Conservation (phyloP, 2,797 vertebrate species). For the Alca torda region DNA sequence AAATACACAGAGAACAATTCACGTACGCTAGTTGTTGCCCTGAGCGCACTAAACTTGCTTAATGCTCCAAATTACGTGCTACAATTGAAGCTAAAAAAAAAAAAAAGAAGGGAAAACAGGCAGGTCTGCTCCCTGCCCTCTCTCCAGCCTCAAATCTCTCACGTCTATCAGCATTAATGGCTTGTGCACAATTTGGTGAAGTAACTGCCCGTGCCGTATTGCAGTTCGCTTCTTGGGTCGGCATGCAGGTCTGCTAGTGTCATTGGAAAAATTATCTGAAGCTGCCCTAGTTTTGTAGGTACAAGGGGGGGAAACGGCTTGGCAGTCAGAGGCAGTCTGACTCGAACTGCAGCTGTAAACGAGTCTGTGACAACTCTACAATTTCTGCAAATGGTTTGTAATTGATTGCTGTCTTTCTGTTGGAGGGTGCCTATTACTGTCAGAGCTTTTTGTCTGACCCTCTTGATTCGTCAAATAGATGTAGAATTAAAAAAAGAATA, state of each 20-base stretch:
- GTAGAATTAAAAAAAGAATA: background rate
- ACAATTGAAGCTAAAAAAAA: background rate
- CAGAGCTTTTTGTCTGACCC: conserved; percentile 71
- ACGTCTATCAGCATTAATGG: background rate
- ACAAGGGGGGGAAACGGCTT: conserved; percentile 17
- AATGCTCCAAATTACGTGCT: background rate
- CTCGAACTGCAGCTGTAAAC: conserved; percentile 69
- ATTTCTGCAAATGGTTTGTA: conserved; percentile 77
- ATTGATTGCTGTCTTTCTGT: conserved; percentile 73
- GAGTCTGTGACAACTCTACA: conserved; percentile 73
- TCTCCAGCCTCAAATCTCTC: background rate
- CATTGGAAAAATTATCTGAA: conserved; percentile 25
- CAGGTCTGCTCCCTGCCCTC: background rate
- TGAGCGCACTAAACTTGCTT: background rate
- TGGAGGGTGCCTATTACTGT: conserved; percentile 78
- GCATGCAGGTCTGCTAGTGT: conserved; percentile 3
- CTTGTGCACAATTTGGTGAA: background rate
- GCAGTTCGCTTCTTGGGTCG: background rate
- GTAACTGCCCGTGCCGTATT: background rate
- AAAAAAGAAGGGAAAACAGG: background rate
- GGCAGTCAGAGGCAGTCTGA: conserved; percentile 56
- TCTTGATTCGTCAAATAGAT: conserved; percentile 45
- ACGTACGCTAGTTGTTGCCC: background rate
- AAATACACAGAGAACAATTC: background rate
- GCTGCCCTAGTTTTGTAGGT: conserved; percentile 32